A percentile compares a stretch with the other conserved stretches of the same genome.
Evolutionary conservation across 2,113 vertebrate species (phyloP).

Genomic region (Mola mola): DNA sequence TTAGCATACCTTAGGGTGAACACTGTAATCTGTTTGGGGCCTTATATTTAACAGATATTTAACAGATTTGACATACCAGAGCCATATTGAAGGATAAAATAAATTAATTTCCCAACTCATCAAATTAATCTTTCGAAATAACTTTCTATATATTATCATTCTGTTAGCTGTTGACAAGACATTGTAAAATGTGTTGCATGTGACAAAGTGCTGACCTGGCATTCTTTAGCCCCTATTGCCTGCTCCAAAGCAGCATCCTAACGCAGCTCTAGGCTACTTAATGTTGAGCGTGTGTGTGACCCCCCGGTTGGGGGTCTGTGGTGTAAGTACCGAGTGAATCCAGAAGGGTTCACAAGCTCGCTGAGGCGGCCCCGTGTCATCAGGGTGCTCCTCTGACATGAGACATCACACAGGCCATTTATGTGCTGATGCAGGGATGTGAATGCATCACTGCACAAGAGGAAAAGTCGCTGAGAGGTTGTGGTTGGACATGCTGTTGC

Average conservation of each 20-base stretch:
- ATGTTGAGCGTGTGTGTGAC: constrained; percentile 55
- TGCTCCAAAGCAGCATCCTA: constrained; percentile 21
- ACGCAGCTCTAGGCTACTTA: constrained; percentile 55
- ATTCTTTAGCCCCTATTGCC: background rate
- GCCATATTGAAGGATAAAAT: no score
- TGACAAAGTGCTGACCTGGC: constrained; percentile 41
- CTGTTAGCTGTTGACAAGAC: background rate
- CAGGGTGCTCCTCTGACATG: constrained; percentile 65
- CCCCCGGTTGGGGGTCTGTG: constrained; percentile 45
- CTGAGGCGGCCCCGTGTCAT: constrained; percentile 59
- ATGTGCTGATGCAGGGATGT: constrained; percentile 67
- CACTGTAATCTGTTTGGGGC: no score
- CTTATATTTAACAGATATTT: no score
- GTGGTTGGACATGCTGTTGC: constrained; percentile 17
- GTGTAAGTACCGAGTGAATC: constrained; percentile 23
- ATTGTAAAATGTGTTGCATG: constrained; percentile 7
- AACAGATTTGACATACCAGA: no score
- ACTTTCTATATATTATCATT: background rate
- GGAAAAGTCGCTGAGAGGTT: constrained; percentile 29
- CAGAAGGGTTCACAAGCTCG: constrained; percentile 42
- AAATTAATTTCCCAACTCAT: no score
- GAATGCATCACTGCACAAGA: constrained; percentile 55
- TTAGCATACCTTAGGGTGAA: no score
- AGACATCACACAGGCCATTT: constrained; percentile 67
- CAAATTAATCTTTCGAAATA: no score